Evolutionary conservation across 2,888 invertebrate genomes (phyloP).

Genomic region (Hecatera dysodea): DNA sequence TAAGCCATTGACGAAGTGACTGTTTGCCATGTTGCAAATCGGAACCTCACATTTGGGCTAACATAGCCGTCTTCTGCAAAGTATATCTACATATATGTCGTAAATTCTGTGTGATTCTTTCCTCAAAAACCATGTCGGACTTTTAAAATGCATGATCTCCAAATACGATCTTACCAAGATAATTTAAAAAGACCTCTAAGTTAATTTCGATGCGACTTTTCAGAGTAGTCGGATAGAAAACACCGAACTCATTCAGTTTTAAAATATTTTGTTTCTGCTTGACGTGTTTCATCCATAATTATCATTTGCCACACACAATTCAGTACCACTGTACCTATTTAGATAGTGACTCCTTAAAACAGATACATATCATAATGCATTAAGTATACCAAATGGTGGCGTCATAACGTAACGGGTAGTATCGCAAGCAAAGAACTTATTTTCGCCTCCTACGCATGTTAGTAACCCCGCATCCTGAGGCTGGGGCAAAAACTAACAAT

Average conservation of each 20-base stretch:
- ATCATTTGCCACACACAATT: too few relatives aligned
- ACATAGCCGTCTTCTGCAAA: background rate
- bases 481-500: conserved; percentile 59
- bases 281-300: background rate
- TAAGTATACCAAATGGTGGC: conserved; percentile 44
- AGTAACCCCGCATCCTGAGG: conserved; percentile 56
- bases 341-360: background rate
- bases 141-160: too few relatives aligned
- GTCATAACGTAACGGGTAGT: conserved; percentile 61
- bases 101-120: too few relatives aligned
- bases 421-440: conserved; percentile 53
- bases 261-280: background rate
- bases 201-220: too few relatives aligned
- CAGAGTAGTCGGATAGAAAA: too few relatives aligned
- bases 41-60: background rate
- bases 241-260: too few relatives aligned
- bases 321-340: too few relatives aligned
- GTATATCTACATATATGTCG: too few relatives aligned
- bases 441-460: conserved; percentile 62
- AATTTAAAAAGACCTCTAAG: too few relatives aligned
- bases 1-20: background rate
- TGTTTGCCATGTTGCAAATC: background rate
- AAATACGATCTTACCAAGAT: too few relatives aligned
- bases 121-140: too few relatives aligned
- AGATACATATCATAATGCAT: conserved; percentile 30